Evolutionary conservation across 2,113 vertebrate genomes (phyloP).

Genomic region (Brachypodius melanocephalos): DNA sequence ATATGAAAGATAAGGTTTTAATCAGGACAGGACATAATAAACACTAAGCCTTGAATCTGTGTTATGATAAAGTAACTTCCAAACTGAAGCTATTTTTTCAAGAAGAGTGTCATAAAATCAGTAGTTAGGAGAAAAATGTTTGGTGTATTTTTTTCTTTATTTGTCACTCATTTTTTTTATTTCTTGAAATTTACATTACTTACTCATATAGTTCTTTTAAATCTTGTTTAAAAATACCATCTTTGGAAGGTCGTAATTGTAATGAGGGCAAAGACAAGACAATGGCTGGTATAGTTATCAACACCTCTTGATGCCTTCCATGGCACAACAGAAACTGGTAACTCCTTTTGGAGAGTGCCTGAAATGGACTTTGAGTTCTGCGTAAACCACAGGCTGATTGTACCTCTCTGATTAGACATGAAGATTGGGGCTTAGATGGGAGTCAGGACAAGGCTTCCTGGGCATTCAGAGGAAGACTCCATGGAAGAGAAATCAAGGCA

Average conservation of each 20-base stretch:
- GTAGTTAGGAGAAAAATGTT: background rate
- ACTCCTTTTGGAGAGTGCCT: background rate
- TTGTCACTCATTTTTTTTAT: background rate
- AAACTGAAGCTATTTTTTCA: background rate
- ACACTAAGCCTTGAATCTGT: background rate
- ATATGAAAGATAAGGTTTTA: background rate
- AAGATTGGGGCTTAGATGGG: background rate
- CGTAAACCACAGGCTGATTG: background rate
- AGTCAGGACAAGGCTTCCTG: background rate
- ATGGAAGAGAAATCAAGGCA: background rate
- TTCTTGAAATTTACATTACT: background rate
- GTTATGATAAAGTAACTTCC: background rate
- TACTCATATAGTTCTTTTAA: background rate
- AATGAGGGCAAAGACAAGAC: background rate
- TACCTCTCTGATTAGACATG: background rate
- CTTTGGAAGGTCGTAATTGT: background rate
- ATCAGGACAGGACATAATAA: background rate
- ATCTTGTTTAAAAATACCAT: background rate
- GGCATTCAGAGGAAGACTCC: background rate
- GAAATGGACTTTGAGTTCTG: rapidly evolving
- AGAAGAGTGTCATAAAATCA: background rate
- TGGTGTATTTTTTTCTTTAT: background rate
- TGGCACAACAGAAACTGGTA: background rate
- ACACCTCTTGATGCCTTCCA: background rate
- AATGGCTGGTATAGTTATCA: background rate